A percentile compares a stretch with the other conserved stretches of the same genome.
Evolutionary conservation across 2,797 vertebrate genomes (phyloP).

Genomic region (Rhincodon typus): DNA sequence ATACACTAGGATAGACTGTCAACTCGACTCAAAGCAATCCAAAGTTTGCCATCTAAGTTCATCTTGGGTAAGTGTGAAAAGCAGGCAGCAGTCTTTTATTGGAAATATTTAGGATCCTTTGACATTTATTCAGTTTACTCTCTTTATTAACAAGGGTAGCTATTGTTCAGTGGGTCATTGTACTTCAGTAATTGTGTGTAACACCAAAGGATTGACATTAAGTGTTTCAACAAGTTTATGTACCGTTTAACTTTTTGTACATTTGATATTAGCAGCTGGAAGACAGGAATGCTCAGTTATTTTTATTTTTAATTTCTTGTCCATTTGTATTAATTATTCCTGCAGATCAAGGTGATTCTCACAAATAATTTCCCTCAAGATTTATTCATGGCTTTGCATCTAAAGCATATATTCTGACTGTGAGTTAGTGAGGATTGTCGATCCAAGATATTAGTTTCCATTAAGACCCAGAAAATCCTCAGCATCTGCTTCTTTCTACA

Average conservation of each 20-base stretch:
- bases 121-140: neutral
- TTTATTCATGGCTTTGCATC: neutral
- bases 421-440: neutral
- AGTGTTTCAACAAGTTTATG: neutral
- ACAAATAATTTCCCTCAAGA: neutral
- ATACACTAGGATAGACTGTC: neutral
- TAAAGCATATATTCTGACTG: neutral
- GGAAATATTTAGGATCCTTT: neutral
- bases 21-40: neutral
- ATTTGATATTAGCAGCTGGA: neutral
- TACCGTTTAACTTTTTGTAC: neutral
- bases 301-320: neutral
- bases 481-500: neutral
- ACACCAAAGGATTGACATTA: neutral
- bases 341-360: neutral
- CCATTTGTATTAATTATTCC: neutral
- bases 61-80: neutral
- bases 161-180: neutral
- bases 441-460: neutral
- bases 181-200: neutral
- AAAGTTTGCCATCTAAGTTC: neutral
- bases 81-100: neutral
- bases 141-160: neutral
- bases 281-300: neutral
- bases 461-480: neutral